phyloP scores from a whole-genome alignment of 1,140 invertebrate species.

The Thalassaphorura encarpata region DNA sequence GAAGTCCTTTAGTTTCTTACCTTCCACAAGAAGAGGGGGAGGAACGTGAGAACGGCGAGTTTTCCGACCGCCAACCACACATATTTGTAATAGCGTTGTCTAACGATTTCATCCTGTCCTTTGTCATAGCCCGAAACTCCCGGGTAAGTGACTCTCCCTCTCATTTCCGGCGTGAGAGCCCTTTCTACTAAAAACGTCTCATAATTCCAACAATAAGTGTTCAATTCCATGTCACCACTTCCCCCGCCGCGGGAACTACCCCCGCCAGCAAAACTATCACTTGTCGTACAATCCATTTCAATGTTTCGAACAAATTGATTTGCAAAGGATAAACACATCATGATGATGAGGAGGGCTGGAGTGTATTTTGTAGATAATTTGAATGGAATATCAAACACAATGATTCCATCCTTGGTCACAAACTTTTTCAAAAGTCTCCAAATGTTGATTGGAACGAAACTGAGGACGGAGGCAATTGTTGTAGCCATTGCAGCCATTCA shows the following conservation, averaged over 20 bases:
- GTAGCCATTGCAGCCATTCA: too few species aligned
- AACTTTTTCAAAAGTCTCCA: constrained; percentile 9
- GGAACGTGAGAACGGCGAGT: constrained; percentile 4
- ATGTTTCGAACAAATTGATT: constrained; percentile 13
- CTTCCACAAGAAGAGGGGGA: constrained; percentile 13
- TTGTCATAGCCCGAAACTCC: constrained; percentile 7
- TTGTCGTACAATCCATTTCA: constrained; percentile 11
- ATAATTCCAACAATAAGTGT: constrained; percentile 14
- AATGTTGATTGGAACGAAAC: constrained; percentile 4
- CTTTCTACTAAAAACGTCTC: constrained; percentile 11
- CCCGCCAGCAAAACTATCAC: neutral
- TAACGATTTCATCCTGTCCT: neutral
- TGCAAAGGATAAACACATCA: constrained; percentile 6
- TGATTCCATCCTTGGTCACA: neutral
- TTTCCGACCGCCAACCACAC: constrained; percentile 8
- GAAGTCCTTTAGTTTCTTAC: too few species aligned
- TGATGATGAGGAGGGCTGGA: neutral
- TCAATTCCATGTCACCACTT: constrained; percentile 3
- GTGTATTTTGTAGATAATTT: constrained; percentile 12
- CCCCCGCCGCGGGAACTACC: neutral
- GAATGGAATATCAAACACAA: constrained; percentile 6
- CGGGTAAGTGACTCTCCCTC: constrained; percentile 9
- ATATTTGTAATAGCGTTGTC: constrained; percentile 9
- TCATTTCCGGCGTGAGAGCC: constrained; percentile 3
- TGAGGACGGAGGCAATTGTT: constrained; percentile 4